Evolutionary conservation across 2,113 vertebrate species (phyloP).

Genomic region (Colinus virginianus): DNA sequence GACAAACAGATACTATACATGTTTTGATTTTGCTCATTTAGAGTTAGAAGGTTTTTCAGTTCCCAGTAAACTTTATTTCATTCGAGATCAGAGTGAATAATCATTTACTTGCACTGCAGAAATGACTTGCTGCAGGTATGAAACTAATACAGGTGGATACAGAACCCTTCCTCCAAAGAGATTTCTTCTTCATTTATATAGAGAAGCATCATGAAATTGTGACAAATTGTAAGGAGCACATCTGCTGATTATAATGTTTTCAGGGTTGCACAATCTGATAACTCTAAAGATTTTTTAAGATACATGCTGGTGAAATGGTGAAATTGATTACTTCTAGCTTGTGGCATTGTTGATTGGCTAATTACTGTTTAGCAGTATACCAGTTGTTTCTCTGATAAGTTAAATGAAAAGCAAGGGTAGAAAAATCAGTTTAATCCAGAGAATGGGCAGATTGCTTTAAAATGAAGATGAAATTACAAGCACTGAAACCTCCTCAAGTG

Average conservation of each 20-base stretch:
- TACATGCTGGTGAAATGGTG: background rate
- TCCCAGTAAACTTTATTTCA: background rate
- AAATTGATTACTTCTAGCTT: conserved; percentile 18
- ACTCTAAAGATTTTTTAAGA: background rate
- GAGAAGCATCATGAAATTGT: background rate
- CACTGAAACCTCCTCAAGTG: background rate
- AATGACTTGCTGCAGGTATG: background rate
- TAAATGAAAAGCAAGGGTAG: background rate
- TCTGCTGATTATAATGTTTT: background rate
- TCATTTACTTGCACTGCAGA: background rate
- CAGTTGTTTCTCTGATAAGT: background rate
- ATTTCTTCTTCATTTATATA: background rate
- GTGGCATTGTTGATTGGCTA: background rate
- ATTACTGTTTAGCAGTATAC: conserved; percentile 12
- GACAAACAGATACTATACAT: background rate
- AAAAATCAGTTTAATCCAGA: background rate
- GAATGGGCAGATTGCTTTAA: background rate
- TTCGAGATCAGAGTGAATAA: background rate
- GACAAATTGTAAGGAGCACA: background rate
- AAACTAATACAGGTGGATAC: background rate
- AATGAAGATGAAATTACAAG: background rate
- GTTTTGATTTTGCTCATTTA: background rate
- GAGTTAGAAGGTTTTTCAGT: background rate
- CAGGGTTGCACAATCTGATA: background rate
- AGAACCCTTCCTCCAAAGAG: background rate